phyloP scores from a whole-genome alignment of 2,888 invertebrate genomes.

The Busseola fusca region DNA sequence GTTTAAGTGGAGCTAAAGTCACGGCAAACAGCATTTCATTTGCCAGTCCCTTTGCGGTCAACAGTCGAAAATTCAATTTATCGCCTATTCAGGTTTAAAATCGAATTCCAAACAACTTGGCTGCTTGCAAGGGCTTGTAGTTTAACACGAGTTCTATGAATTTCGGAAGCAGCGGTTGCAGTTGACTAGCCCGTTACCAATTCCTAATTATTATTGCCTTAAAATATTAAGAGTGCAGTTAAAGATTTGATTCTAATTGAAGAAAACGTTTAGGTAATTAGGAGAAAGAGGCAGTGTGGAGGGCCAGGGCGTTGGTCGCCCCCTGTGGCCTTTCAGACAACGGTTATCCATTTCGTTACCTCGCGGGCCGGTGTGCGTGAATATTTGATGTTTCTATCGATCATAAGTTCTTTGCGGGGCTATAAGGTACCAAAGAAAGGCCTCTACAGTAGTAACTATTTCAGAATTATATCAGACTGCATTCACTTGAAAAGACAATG shows the following conservation, averaged over 20 bases:
- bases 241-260: conserved; percentile 64
- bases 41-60: background rate
- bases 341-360: conserved; percentile 83
- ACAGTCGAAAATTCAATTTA: background rate
- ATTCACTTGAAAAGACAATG: background rate
- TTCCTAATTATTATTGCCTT: conserved; percentile 51
- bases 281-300: conserved; percentile 71
- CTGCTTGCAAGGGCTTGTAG: conserved; percentile 41
- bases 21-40: background rate
- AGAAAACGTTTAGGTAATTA: conserved; percentile 76
- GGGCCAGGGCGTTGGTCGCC: conserved; percentile 71
- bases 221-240: conserved; percentile 57
- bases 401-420: conserved; percentile 84
- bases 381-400: conserved; percentile 88
- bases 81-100: conserved; percentile 1
- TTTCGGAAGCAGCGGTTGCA: conserved; percentile 38
- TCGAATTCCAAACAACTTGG: conserved; percentile 24
- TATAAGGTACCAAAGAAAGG: conserved; percentile 58
- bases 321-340: conserved; percentile 84
- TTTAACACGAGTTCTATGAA: conserved; percentile 49
- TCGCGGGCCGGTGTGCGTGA: conserved; percentile 79
- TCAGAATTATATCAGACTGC: conserved; percentile 10
- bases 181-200: conserved; percentile 45
- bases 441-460: conserved; percentile 35
- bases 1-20: background rate